Evolutionary conservation across 2,113 vertebrate genomes (phyloP).

Genomic region (Shinisaurus crocodilurus): DNA sequence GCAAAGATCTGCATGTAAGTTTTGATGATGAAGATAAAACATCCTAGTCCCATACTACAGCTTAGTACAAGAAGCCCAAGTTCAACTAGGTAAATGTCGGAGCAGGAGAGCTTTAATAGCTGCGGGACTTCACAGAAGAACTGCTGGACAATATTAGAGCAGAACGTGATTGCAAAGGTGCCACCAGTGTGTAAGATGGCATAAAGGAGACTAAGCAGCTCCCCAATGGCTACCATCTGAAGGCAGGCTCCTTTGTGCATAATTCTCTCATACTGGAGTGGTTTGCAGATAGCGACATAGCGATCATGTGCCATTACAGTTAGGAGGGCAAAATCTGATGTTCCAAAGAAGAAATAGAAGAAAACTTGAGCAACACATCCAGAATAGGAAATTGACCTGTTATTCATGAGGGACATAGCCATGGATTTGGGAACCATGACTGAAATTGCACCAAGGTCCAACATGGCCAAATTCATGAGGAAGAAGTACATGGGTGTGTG

Average conservation of each 20-base stretch:
- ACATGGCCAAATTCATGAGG: background rate
- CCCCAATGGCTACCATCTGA: background rate
- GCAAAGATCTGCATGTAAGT: background rate
- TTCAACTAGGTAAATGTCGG: background rate
- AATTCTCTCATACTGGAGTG: slow-evolving; percentile 5
- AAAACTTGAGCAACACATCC: slow-evolving; percentile 13
- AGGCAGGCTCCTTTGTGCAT: slow-evolving; percentile 22
- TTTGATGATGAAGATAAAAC: slow-evolving; percentile 1
- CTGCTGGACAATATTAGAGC: slow-evolving; percentile 7
- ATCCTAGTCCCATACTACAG: background rate
- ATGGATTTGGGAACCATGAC: slow-evolving; percentile 15
- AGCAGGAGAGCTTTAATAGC: background rate
- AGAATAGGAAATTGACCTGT: background rate
- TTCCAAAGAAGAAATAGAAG: background rate
- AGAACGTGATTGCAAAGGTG: slow-evolving; percentile 3
- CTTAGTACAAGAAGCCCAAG: background rate
- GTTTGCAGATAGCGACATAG: slow-evolving; percentile 17
- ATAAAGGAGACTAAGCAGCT: background rate
- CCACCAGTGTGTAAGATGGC: background rate
- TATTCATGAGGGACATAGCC: background rate
- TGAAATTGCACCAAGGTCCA: background rate
- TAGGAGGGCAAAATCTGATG: background rate
- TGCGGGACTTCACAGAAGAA: slow-evolving; percentile 21
- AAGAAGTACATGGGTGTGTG: slow-evolving; percentile 23
- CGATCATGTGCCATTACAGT: slow-evolving; percentile 13